Percentiles rank a stretch among this genome's conserved stretches.
phyloP scores from a whole-genome alignment of 2,797 vertebrate genomes.

The Clarias platycephalus region DNA sequence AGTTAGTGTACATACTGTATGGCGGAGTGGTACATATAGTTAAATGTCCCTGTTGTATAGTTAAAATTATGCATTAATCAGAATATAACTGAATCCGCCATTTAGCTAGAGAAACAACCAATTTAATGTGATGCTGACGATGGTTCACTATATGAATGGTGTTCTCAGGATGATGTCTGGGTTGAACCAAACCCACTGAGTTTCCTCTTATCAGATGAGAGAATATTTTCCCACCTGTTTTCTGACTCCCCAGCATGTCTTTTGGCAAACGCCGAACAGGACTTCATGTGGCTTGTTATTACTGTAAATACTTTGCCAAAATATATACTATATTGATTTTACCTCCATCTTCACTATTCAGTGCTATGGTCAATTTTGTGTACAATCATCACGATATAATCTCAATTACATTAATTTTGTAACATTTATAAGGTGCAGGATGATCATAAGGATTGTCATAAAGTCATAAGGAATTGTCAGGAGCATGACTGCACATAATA shows the following conservation, averaged over 20 bases:
- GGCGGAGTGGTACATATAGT: too few relatives aligned
- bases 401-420: background rate
- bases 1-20: too few relatives aligned
- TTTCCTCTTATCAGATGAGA: background rate
- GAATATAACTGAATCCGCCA: background rate
- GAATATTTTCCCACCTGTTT: background rate
- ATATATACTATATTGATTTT: background rate
- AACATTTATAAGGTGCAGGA: background rate
- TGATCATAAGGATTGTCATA: too few relatives aligned
- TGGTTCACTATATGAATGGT: background rate
- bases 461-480: background rate
- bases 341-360: background rate
- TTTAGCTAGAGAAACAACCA: background rate
- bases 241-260: background rate
- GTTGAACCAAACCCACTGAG: background rate
- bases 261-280: background rate
- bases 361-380: background rate
- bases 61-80: background rate
- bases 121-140: background rate
- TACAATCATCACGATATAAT: background rate
- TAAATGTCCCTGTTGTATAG: too few relatives aligned
- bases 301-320: background rate
- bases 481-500: background rate
- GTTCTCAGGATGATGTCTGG: background rate
- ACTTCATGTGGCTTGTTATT: background rate